A percentile compares a stretch with the other conserved stretches of the same genome.
phyloP scores from a whole-genome alignment of 2,797 vertebrate species.

The Remorina albescens region DNA sequence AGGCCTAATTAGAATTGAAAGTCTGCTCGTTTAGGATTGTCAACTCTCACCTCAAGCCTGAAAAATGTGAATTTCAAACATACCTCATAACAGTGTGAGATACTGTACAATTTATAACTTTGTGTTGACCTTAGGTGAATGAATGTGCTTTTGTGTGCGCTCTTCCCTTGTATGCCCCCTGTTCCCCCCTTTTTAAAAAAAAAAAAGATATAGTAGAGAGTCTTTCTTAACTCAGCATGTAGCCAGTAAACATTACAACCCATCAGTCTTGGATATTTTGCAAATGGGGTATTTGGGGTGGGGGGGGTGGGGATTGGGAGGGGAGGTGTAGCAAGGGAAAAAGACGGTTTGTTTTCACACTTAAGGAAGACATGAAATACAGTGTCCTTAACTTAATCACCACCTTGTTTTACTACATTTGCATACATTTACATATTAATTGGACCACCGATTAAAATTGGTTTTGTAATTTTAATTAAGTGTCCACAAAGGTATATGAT shows the following conservation, averaged over 20 bases:
- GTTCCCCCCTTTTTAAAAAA: constrained; percentile 56
- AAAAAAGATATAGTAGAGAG: constrained; percentile 73
- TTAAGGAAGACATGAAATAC: constrained; percentile 99
- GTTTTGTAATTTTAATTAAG: constrained; percentile 99
- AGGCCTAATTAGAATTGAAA: constrained; percentile 86
- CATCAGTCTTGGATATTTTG: constrained; percentile 91
- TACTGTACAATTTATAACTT: constrained; percentile 85
- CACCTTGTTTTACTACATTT: constrained; percentile 99
- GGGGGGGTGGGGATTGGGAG: neutral
- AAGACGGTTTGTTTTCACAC: constrained; percentile 97
- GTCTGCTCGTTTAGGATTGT: constrained; percentile 89
- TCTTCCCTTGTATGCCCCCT: constrained; percentile 5
- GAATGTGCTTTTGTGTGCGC: constrained; percentile 50
- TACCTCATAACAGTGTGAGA: constrained; percentile 80
- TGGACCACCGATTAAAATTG: constrained; percentile 99
- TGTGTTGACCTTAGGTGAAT: constrained; percentile 92
- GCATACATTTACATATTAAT: constrained; percentile 99
- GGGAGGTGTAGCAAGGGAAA: constrained; percentile 81
- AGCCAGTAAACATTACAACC: constrained; percentile 96
- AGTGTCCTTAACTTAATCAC: constrained; percentile 99
- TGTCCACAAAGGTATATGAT: constrained; percentile 99
- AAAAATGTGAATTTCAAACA: constrained; percentile 92
- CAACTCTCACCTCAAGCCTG: constrained; percentile 95
- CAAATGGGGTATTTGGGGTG: neutral
- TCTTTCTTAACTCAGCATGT: constrained; percentile 78